Percentiles rank a stretch among this genome's conserved stretches.
Conservation (phyloP, 2,797 vertebrate species). For the Clarias platycephalus region DNA sequence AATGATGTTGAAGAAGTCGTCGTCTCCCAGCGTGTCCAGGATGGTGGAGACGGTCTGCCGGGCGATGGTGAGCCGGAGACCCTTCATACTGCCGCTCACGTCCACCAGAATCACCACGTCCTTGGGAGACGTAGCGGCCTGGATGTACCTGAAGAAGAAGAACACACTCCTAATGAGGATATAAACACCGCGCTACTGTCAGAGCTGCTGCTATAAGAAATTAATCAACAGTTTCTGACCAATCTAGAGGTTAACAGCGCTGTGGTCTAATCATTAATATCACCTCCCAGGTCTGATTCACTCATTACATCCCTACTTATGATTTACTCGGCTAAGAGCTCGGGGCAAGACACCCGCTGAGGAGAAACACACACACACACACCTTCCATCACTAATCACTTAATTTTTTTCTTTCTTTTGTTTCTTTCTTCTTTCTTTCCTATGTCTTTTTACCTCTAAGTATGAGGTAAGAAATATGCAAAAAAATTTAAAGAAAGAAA, state of each 20-base stretch:
- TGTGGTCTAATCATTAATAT: background rate
- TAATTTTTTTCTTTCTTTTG: background rate
- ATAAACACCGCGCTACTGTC: background rate
- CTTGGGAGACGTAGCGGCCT: slow-evolving; percentile 96
- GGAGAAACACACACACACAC: background rate
- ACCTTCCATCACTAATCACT: background rate
- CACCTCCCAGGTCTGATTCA: background rate
- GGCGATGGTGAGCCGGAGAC: slow-evolving; percentile 92
- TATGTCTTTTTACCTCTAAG: no score
- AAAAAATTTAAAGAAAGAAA: no score
- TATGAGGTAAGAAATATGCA: no score
- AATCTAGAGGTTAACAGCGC: background rate
- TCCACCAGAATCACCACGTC: slow-evolving; percentile 96
- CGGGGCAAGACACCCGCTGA: background rate
- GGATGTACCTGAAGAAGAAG: slow-evolving; percentile 84
- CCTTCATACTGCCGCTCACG: slow-evolving; percentile 98
- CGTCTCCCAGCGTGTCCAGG: slow-evolving; percentile 94
- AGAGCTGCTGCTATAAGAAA: background rate
- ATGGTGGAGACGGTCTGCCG: slow-evolving; percentile 97
- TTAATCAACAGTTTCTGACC: background rate
- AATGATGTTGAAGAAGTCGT: slow-evolving; percentile 98
- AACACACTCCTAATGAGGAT: background rate
- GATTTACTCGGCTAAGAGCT: background rate
- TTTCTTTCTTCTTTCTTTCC: no score
- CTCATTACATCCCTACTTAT: background rate